Evolutionary conservation across 2,888 invertebrate species (phyloP).

Genomic region (Sesamia inferens): DNA sequence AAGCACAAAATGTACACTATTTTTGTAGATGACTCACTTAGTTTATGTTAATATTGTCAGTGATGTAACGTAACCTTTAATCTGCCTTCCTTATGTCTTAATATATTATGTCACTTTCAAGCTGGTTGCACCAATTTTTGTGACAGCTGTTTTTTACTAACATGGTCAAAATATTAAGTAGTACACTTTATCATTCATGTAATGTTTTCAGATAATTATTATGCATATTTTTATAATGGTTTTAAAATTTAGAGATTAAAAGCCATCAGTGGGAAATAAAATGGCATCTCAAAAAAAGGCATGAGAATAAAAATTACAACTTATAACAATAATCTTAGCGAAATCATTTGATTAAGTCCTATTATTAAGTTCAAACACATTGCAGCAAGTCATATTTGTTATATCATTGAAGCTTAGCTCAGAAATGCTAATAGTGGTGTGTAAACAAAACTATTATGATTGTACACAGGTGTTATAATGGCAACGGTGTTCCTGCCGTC

Average conservation of each 20-base stretch:
- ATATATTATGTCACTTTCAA: conserved; percentile 47
- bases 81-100: conserved; percentile 53
- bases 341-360: not conserved
- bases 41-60: conserved; percentile 52
- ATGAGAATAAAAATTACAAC: not conserved
- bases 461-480: conserved; percentile 87
- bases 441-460: conserved; percentile 54
- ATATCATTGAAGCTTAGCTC: conserved; percentile 11
- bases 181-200: not conserved
- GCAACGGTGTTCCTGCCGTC: conserved; percentile 84
- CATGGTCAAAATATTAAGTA: conserved; percentile 37
- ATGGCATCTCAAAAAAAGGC: not conserved
- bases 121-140: conserved; percentile 37
- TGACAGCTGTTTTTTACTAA: conserved; percentile 35
- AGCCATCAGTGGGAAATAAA: not conserved
- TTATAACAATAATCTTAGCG: not conserved
- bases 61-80: conserved; percentile 63
- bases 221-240: not conserved
- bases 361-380: conserved; percentile 15
- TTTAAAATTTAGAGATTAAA: not conserved
- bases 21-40: conserved; percentile 56
- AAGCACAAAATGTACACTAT: conserved; percentile 41
- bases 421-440: conserved; percentile 19
- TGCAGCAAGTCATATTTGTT: conserved; percentile 14
- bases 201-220: conserved; percentile 9